A percentile compares a stretch with the other conserved stretches of the same genome.
phyloP scores from a whole-genome alignment of 2,888 invertebrate genomes.

The Hydroisotoma schaefferi region DNA sequence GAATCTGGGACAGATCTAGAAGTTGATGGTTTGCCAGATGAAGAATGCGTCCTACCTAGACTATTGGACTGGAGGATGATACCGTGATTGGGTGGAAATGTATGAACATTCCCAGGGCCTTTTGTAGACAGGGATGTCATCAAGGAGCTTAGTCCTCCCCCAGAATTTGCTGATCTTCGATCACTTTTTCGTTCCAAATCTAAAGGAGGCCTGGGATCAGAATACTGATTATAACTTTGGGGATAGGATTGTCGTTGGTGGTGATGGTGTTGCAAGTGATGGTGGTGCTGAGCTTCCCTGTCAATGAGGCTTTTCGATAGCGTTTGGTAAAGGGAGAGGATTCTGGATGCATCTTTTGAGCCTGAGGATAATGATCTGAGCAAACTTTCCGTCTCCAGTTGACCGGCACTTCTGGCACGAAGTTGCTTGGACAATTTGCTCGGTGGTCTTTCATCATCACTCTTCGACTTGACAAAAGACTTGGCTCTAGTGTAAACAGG shows the following conservation, averaged over 20 bases:
- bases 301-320: constrained; percentile 38
- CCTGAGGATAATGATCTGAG: constrained; percentile 43
- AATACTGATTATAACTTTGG: constrained; percentile 21
- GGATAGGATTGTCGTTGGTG: constrained; percentile 10
- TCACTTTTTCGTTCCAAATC: constrained; percentile 6
- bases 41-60: constrained; percentile 5
- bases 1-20: constrained; percentile 17
- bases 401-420: constrained; percentile 47
- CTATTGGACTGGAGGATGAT: constrained; percentile 2
- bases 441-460: constrained; percentile 48
- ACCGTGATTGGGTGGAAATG: not conserved
- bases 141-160: constrained; percentile 6
- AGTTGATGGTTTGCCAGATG: constrained; percentile 6
- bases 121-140: constrained; percentile 11
- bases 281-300: constrained; percentile 26
- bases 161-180: not conserved
- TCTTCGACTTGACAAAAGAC: constrained; percentile 48
- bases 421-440: constrained; percentile 46
- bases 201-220: constrained; percentile 7
- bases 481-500: constrained; percentile 45
- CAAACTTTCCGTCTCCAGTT: constrained; percentile 47
- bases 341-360: constrained; percentile 47
- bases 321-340: constrained; percentile 47
- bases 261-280: constrained; percentile 17
- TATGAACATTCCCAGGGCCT: constrained; percentile 1